Evolutionary conservation across 2,797 vertebrate species (phyloP).

Genomic region (Sebastes kiyomatsui): DNA sequence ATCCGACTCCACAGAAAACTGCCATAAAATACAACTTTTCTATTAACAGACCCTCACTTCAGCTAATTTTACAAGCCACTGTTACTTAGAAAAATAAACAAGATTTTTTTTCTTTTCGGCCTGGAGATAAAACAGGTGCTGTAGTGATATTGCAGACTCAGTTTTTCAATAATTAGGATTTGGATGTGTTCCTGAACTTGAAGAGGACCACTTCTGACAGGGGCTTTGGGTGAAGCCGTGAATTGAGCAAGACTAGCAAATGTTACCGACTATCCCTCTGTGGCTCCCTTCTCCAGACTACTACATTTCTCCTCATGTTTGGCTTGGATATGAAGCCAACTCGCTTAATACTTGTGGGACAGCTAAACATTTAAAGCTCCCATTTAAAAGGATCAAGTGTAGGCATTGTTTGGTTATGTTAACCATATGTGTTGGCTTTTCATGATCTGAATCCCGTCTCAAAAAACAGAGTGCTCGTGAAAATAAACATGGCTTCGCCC

Average conservation of each 20-base stretch:
- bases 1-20: neutral
- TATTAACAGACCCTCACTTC: constrained; percentile 16
- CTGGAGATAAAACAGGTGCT: constrained; percentile 66
- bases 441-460: constrained; percentile 77
- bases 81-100: constrained; percentile 49
- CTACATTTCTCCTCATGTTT: constrained; percentile 80
- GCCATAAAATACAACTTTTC: constrained; percentile 20
- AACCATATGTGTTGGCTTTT: constrained; percentile 85
- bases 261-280: constrained; percentile 62
- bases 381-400: constrained; percentile 83
- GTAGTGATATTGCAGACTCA: constrained; percentile 38
- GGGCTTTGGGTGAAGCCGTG: constrained; percentile 62
- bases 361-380: constrained; percentile 82
- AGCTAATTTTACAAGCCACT: constrained; percentile 20
- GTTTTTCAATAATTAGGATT: constrained; percentile 66
- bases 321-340: constrained; percentile 78
- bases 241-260: constrained; percentile 77
- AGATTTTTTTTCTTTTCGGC: neutral
- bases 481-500: constrained; percentile 85
- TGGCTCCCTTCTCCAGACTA: constrained; percentile 74
- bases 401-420: constrained; percentile 87
- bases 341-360: constrained; percentile 83
- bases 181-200: constrained; percentile 62
- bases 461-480: constrained; percentile 73
- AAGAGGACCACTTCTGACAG: constrained; percentile 73